Conservation (phyloP, 2,888 invertebrate species). For the Tigriopus californicus region DNA sequence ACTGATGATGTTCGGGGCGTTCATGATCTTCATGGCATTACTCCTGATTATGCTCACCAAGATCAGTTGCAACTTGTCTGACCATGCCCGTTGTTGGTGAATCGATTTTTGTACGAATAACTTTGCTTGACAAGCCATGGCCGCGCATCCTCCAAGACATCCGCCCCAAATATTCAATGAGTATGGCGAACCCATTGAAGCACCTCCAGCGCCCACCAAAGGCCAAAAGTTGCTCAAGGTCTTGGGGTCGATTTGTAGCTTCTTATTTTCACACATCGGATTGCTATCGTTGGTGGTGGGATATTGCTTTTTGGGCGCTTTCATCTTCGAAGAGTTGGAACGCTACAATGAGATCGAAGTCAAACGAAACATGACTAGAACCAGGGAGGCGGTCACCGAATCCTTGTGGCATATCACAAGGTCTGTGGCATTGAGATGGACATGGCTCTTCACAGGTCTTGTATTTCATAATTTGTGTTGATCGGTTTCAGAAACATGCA, state of each 20-base stretch:
- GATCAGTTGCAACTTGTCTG: no score
- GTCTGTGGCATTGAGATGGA: no score
- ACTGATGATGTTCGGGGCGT: no score
- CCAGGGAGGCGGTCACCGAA: slow-evolving; percentile 37
- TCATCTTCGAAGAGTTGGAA: slow-evolving; percentile 45
- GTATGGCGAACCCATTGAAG: not conserved
- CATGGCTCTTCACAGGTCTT: no score
- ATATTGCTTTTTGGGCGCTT: slow-evolving; percentile 71
- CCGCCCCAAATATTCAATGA: no score
- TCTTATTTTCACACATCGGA: slow-evolving; percentile 70
- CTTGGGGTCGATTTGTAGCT: slow-evolving; percentile 24
- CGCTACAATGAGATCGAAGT: slow-evolving; percentile 35
- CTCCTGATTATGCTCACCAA: no score
- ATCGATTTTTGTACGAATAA: no score
- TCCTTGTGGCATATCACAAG: slow-evolving; percentile 5
- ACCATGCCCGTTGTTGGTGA: no score
- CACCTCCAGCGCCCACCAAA: not conserved
- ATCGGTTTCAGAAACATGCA: slow-evolving; percentile 19
- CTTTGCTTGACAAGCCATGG: no score
- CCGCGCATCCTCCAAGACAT: no score
- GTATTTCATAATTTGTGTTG: no score
- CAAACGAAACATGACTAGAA: slow-evolving; percentile 48
- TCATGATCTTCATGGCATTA: no score
- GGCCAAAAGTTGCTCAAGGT: not conserved
- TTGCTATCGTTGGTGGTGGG: slow-evolving; percentile 69